A percentile compares a stretch with the other conserved stretches of the same genome.
These are phyloP conservation scores for Pitta sordida DNA, from an alignment of 2,113 vertebrate species.

Conservation along the genomic window DNA sequence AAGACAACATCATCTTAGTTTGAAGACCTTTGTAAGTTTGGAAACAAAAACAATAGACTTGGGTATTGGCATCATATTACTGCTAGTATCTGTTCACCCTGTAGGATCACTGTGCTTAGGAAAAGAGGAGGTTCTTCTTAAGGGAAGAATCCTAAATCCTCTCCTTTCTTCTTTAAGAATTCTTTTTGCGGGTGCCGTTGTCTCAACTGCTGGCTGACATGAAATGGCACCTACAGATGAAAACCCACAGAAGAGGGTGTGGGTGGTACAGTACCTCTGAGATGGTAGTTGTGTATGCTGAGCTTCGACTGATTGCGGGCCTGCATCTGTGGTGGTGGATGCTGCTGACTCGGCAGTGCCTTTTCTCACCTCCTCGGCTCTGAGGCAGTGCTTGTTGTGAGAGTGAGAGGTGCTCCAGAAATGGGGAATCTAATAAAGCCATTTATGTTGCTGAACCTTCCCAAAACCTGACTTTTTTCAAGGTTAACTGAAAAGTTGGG, in stretches of 20 bases:
- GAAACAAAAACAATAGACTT: not conserved
- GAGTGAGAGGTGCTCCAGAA: not conserved
- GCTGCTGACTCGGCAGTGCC: not conserved
- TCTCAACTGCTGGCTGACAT: not conserved
- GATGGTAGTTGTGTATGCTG: not conserved
- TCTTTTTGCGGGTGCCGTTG: not conserved
- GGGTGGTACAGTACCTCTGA: not conserved
- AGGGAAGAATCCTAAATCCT: not conserved
- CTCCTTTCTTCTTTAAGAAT: not conserved
- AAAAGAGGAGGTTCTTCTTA: not conserved
- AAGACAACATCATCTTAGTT: not conserved
- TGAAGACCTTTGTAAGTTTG: not conserved
- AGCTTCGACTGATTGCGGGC: not conserved
- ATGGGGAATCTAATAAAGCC: not conserved
- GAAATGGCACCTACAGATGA: not conserved
- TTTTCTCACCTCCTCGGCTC: not conserved
- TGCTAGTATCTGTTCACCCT: not conserved
- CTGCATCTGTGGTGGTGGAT: not conserved
- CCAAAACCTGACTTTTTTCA: not conserved
- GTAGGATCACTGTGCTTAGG: not conserved
- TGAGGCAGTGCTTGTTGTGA: accelerated
- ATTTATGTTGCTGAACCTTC: not conserved
- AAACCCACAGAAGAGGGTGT: not conserved
- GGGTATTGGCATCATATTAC: not conserved
- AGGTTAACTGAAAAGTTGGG: not conserved